Conservation (phyloP, 1,140 invertebrate genomes). For the Colletes latitarsis region DNA sequence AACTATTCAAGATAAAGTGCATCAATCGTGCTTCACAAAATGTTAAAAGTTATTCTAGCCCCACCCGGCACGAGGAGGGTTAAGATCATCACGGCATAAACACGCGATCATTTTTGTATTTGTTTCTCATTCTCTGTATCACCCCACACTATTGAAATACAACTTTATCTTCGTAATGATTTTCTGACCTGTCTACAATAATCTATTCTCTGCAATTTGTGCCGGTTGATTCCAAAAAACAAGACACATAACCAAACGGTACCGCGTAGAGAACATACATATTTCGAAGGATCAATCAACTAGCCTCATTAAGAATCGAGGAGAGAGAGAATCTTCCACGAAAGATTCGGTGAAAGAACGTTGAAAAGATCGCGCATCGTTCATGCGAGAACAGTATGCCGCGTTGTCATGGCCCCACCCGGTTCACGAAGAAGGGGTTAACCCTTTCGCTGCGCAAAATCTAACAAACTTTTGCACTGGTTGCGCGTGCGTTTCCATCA, state of each 20-base stretch:
- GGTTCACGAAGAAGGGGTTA: slow-evolving; percentile 25
- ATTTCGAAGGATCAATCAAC: background rate
- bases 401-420: slow-evolving; percentile 47
- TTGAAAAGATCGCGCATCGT: slow-evolving; percentile 8
- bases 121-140: background rate
- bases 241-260: background rate
- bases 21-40: background rate
- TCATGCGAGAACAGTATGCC: slow-evolving; percentile 10
- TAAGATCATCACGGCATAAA: background rate
- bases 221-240: background rate
- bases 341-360: slow-evolving; percentile 4
- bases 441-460: slow-evolving; percentile 25
- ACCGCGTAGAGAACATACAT: background rate
- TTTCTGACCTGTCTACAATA: background rate
- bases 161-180: background rate
- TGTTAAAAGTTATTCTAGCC: background rate
- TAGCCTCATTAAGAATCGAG: background rate
- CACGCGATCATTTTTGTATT: background rate
- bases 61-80: slow-evolving; percentile 1
- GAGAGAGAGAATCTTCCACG: background rate
- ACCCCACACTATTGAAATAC: background rate
- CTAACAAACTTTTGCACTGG: background rate
- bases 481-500: background rate
- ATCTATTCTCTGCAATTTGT: background rate
- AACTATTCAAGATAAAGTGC: background rate